Evolutionary conservation across 2,113 vertebrate species (phyloP).

Genomic region (Romanogobio albipinnatus): DNA sequence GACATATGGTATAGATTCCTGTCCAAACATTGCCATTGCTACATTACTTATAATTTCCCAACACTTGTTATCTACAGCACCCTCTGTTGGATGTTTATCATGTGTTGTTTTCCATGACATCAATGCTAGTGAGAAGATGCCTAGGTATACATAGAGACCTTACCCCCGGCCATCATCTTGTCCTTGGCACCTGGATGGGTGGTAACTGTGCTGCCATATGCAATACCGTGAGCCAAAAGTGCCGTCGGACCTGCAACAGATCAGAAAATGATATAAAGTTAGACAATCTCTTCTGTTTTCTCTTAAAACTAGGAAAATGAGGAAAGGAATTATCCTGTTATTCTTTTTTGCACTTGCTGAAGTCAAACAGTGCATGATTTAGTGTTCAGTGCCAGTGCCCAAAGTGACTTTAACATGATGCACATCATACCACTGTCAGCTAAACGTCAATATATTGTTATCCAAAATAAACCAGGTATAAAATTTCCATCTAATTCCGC

Average conservation of each 20-base stretch:
- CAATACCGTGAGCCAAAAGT: conserved; percentile 91
- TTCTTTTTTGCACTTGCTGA: background rate
- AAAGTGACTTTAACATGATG: conserved; percentile 15
- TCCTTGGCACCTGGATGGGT: conserved; percentile 94
- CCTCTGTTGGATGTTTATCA: conserved; percentile 65
- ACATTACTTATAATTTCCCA: background rate
- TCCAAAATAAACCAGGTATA: conserved; percentile 65
- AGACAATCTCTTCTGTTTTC: background rate
- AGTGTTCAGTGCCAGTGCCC: background rate
- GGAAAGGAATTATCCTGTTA: background rate
- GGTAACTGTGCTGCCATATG: conserved; percentile 92
- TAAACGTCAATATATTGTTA: conserved; percentile 15
- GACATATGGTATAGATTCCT: background rate
- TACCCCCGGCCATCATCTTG: conserved; percentile 96
- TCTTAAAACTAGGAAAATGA: background rate
- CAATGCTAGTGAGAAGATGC: background rate
- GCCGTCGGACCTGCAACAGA: conserved; percentile 88
- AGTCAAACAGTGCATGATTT: background rate
- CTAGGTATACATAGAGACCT: conserved; percentile 37
- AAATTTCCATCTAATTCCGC: conserved; percentile 59
- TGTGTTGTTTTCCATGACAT: background rate
- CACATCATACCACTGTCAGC: background rate
- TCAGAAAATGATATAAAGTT: conserved; percentile 28
- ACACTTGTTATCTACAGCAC: conserved; percentile 54
- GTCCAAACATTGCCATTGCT: background rate